phyloP scores from a whole-genome alignment of 2,888 invertebrate genomes.

The Cartodere bifasciata region DNA sequence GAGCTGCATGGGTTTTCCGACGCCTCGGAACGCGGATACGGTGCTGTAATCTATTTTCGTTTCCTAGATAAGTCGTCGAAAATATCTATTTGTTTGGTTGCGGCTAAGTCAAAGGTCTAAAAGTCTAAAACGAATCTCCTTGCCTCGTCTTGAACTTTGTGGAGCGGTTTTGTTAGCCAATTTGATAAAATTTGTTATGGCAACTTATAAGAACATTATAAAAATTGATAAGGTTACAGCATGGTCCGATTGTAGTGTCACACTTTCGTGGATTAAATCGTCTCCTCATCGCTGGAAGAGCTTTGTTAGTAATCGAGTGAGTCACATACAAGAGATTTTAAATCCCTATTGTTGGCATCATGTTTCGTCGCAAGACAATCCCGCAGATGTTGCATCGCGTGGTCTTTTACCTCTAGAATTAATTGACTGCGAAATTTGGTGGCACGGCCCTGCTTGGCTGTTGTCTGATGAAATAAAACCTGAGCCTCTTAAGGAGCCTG shows the following conservation, averaged over 20 bases:
- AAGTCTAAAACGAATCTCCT: not conserved
- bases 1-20: conserved; percentile 12
- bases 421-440: too few relatives aligned
- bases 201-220: not conserved
- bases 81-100: not conserved
- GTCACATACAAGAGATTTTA: not conserved
- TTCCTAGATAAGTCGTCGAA: not conserved
- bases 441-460: too few relatives aligned
- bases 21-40: conserved; percentile 9
- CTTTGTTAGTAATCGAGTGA: not conserved
- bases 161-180: not conserved
- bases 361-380: not conserved
- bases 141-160: not conserved
- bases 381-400: too few relatives aligned
- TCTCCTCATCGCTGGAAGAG: not conserved
- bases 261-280: not conserved
- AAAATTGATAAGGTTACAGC: not conserved
- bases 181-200: not conserved
- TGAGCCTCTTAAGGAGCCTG: too few relatives aligned
- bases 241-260: not conserved
- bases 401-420: too few relatives aligned
- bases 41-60: conserved; percentile 5
- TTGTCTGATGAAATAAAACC: too few relatives aligned
- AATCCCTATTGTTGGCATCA: not conserved
- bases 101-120: not conserved